phyloP scores from a whole-genome alignment of 2,888 invertebrate genomes.

The Parascotia fuliginaria region DNA sequence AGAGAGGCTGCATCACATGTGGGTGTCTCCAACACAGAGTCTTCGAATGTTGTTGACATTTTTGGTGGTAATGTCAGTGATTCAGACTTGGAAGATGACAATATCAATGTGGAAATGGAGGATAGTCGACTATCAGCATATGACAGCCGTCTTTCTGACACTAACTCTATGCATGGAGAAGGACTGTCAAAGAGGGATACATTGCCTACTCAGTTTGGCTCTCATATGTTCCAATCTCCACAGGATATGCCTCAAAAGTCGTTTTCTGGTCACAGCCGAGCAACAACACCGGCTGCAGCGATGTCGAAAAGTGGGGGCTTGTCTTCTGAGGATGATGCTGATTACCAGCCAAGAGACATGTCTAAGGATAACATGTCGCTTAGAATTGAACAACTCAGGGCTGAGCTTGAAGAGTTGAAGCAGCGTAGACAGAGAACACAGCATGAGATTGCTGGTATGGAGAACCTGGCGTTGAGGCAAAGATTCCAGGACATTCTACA shows the following conservation, averaged over 20 bases:
- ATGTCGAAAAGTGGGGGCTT: constrained; percentile 53
- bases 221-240: constrained; percentile 66
- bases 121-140: constrained; percentile 91
- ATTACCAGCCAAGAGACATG: constrained; percentile 61
- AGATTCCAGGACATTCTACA: constrained; percentile 93
- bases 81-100: constrained; percentile 92
- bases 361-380: constrained; percentile 84
- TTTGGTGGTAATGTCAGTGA: constrained; percentile 97
- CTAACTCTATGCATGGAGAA: constrained; percentile 68
- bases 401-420: constrained; percentile 91
- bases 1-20: constrained; percentile 35
- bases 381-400: constrained; percentile 89
- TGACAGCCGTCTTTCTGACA: constrained; percentile 90
- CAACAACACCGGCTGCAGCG: constrained; percentile 50
- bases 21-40: constrained; percentile 49
- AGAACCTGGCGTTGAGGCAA: constrained; percentile 93
- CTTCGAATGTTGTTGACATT: constrained; percentile 88
- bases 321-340: constrained; percentile 70
- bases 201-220: constrained; percentile 67
- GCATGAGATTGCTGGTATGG: constrained; percentile 93
- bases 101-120: constrained; percentile 91
- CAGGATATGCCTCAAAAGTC: constrained; percentile 48
- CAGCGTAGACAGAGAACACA: constrained; percentile 92
- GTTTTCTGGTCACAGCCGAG: constrained; percentile 48
- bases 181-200: constrained; percentile 50